phyloP scores from a whole-genome alignment of 2,888 invertebrate species.

The Melolontha melolontha region DNA sequence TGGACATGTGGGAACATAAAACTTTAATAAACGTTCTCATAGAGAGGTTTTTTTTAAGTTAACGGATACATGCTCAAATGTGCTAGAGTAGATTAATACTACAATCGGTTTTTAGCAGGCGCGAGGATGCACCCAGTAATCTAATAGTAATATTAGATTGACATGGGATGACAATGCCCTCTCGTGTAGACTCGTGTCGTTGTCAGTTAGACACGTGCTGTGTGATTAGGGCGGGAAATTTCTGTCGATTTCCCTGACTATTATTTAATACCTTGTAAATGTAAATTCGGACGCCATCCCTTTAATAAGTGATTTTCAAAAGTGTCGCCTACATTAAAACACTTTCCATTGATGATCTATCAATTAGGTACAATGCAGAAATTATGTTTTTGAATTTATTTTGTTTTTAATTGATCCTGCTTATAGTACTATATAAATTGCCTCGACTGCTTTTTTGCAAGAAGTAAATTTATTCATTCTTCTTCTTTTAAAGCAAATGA shows the following conservation, averaged over 20 bases:
- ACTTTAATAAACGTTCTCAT: constrained; percentile 34
- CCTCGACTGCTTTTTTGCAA: no score
- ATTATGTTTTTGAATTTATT: no score
- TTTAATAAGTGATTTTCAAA: not conserved
- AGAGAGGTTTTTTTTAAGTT: constrained; percentile 48
- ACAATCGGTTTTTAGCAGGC: constrained; percentile 53
- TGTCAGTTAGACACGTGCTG: constrained; percentile 57
- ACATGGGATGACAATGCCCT: constrained; percentile 55
- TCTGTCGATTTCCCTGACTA: constrained; percentile 31
- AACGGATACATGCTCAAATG: constrained; percentile 47
- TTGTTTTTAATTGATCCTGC: no score
- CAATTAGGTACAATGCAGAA: no score
- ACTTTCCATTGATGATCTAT: no score
- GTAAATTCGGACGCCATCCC: not conserved
- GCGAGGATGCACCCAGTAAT: constrained; percentile 55
- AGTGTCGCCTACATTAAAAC: no score
- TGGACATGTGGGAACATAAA: constrained; percentile 31
- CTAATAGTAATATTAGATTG: constrained; percentile 62
- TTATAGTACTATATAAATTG: no score
- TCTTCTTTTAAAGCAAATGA: no score
- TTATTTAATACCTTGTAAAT: constrained; percentile 40
- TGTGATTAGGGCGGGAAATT: constrained; percentile 43
- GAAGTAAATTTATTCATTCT: no score
- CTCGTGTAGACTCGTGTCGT: constrained; percentile 57
- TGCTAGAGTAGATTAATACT: constrained; percentile 48